Evolutionary conservation across 2,797 vertebrate species (phyloP).

Genomic region (Tachyglossus aculeatus): DNA sequence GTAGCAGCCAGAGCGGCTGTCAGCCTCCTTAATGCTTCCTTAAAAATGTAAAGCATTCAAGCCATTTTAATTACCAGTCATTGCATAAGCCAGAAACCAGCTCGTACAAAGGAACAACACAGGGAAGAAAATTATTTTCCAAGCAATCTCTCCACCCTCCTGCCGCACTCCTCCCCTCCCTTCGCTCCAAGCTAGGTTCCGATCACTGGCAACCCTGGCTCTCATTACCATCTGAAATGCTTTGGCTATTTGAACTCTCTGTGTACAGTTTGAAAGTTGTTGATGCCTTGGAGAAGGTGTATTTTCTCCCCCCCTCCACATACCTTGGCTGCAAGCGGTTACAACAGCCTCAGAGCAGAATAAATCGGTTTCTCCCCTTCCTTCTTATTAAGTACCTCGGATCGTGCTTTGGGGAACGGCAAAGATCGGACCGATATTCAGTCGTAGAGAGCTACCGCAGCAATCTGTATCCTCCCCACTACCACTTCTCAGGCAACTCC

Average conservation of each 20-base stretch:
- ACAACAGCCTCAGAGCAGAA: slow-evolving; percentile 33
- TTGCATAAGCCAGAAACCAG: slow-evolving; percentile 73
- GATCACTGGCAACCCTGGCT: slow-evolving; percentile 52
- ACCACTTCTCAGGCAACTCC: too few relatives aligned
- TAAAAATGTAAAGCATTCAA: slow-evolving; percentile 78
- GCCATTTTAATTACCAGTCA: slow-evolving; percentile 76
- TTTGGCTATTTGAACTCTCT: slow-evolving; percentile 58
- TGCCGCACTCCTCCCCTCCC: slow-evolving; percentile 24
- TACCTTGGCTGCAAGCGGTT: slow-evolving; percentile 50
- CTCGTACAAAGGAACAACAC: slow-evolving; percentile 74
- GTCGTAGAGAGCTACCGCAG: too few relatives aligned
- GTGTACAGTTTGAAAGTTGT: slow-evolving; percentile 58
- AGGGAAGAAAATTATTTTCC: slow-evolving; percentile 73
- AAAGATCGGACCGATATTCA: too few relatives aligned
- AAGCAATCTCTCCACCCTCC: slow-evolving; percentile 53
- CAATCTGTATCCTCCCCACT: too few relatives aligned
- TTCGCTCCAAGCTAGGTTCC: slow-evolving; percentile 42
- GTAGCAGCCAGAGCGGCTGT: too few relatives aligned
- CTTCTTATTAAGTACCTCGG: too few relatives aligned
- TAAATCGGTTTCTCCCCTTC: too few relatives aligned
- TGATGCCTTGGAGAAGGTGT: slow-evolving; percentile 54
- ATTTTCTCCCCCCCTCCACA: slow-evolving; percentile 32
- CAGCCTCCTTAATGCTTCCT: slow-evolving; percentile 63
- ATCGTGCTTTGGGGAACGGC: too few relatives aligned
- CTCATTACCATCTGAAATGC: slow-evolving; percentile 60